phyloP scores from a whole-genome alignment of 2,888 invertebrate genomes.

The Xanthia icteritia region DNA sequence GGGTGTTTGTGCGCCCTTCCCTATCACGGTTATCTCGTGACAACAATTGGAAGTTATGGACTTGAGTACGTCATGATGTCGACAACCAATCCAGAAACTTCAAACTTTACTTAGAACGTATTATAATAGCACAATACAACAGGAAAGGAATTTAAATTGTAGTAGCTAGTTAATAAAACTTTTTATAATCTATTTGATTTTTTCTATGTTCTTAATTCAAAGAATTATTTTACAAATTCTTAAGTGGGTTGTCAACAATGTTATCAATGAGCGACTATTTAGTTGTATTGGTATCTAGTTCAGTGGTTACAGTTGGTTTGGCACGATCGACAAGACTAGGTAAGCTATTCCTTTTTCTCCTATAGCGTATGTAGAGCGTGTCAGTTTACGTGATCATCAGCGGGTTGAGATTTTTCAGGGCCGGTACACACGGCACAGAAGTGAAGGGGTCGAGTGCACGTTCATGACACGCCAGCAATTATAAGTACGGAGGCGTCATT shows the following conservation, averaged over 20 bases:
- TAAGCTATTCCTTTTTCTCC: slow-evolving; percentile 51
- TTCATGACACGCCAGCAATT: slow-evolving; percentile 87
- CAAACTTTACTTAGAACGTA: neutral
- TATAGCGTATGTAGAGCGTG: slow-evolving; percentile 61
- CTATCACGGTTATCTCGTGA: slow-evolving; percentile 71
- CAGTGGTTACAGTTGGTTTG: slow-evolving; percentile 51
- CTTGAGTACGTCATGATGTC: neutral
- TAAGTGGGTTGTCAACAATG: slow-evolving; percentile 16
- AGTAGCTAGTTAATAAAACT: neutral
- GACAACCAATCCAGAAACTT: slow-evolving; percentile 4
- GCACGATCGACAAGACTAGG: slow-evolving; percentile 42
- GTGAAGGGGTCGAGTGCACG: slow-evolving; percentile 83
- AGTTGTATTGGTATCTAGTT: slow-evolving; percentile 45
- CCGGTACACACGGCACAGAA: slow-evolving; percentile 57
- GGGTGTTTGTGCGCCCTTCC: slow-evolving; percentile 73
- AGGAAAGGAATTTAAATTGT: neutral
- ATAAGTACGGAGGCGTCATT: slow-evolving; percentile 87
- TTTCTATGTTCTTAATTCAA: neutral
- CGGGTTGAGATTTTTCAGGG: slow-evolving; percentile 60
- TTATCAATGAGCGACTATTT: slow-evolving; percentile 45
- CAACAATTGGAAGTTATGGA: slow-evolving; percentile 30
- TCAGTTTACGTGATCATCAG: slow-evolving; percentile 60
- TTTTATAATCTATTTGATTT: neutral
- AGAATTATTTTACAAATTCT: neutral
- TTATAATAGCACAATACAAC: neutral